Evolutionary conservation across 2,888 invertebrate genomes (phyloP).

Genomic region (Cantharis rufa): DNA sequence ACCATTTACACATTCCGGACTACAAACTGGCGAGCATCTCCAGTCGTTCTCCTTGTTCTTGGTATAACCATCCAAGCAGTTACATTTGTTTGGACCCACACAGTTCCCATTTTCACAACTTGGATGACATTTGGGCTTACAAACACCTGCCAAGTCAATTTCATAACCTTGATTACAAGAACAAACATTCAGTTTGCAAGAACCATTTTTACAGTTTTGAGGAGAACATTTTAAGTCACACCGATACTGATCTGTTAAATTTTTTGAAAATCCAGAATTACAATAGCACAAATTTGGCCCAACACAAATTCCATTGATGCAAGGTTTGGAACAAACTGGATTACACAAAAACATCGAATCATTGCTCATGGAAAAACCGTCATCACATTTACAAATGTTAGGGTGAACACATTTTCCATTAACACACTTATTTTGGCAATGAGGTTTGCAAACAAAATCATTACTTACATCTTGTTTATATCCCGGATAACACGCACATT

Average conservation of each 20-base stretch:
- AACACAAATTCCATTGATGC: conserved; percentile 36
- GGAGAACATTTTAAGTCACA: conserved; percentile 47
- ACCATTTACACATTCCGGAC: conserved; percentile 47
- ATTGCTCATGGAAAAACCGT: no score
- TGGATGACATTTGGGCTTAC: conserved; percentile 39
- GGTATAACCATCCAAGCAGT: conserved; percentile 46
- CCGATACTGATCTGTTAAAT: conserved; percentile 19
- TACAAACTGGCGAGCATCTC: conserved; percentile 28
- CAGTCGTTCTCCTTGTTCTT: conserved; percentile 8
- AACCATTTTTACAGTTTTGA: conserved; percentile 42
- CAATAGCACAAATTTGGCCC: conserved; percentile 33
- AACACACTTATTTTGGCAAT: no score
- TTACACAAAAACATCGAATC: no score
- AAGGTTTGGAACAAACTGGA: conserved; percentile 12
- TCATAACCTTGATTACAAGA: not conserved
- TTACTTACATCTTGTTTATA: no score
- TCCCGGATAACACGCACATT: no score
- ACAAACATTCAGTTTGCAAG: not conserved
- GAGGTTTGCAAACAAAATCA: no score
- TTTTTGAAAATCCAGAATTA: conserved; percentile 32
- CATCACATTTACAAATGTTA: no score
- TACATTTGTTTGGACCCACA: conserved; percentile 44
- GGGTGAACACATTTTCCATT: no score
- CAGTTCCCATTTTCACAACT: conserved; percentile 51
- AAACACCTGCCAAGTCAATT: conserved; percentile 20